These are phyloP conservation scores for Euspilapteryx auroguttella DNA, from an alignment of 2,888 invertebrate species.

Conservation along the genomic window DNA sequence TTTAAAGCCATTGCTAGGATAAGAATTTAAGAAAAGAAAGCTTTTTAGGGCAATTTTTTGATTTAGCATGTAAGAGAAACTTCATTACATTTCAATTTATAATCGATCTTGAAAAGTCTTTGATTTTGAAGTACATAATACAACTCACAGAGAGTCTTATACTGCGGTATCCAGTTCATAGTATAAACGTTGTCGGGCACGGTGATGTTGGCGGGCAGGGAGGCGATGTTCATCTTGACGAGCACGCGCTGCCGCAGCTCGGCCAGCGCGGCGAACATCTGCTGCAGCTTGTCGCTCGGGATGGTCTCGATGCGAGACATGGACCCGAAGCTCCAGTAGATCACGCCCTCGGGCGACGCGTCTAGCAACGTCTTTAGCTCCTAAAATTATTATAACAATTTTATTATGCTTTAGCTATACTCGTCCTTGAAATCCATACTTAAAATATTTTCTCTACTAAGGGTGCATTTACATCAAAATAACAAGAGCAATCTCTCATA, in stretches of 20 bases:
- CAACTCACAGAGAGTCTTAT: slow-evolving; percentile 54
- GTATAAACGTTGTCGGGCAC: slow-evolving; percentile 51
- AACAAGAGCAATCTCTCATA: no score
- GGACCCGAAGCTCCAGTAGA: slow-evolving; percentile 64
- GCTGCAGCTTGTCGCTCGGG: slow-evolving; percentile 35
- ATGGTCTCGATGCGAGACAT: slow-evolving; percentile 60
- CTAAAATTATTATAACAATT: slow-evolving; percentile 17
- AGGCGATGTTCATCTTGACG: slow-evolving; percentile 52
- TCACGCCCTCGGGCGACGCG: slow-evolving; percentile 45
- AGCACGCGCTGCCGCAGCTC: slow-evolving; percentile 54
- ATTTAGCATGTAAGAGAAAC: neutral
- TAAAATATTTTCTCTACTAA: no score
- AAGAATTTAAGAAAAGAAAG: no score
- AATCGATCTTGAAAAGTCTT: no score
- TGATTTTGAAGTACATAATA: no score
- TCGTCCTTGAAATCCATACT: no score
- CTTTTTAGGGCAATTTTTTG: no score
- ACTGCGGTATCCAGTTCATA: slow-evolving; percentile 58
- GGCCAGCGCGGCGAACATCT: slow-evolving; percentile 50
- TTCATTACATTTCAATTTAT: neutral
- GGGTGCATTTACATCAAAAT: no score
- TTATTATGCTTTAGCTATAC: no score
- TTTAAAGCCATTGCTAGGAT: no score
- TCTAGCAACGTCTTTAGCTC: slow-evolving; percentile 41
- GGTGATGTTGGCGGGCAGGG: slow-evolving; percentile 40